These are phyloP conservation scores for Cerastis leucographa DNA, from an alignment of 2,888 invertebrate species.

Conservation along the genomic window DNA sequence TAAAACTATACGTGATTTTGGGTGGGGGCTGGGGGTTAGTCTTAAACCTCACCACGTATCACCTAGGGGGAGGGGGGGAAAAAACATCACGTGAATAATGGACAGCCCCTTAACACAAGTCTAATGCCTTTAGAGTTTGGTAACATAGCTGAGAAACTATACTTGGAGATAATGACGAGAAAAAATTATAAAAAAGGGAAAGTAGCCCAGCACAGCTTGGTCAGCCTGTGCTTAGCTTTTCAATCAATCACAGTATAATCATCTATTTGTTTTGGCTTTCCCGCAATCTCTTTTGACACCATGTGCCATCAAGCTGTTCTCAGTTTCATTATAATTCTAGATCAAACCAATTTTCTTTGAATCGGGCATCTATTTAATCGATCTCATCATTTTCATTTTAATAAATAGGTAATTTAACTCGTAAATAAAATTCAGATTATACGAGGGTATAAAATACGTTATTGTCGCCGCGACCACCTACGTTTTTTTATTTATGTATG, in stretches of 20 bases:
- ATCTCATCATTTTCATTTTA: constrained; percentile 26
- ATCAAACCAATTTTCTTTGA: constrained; percentile 33
- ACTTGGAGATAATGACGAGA: background rate
- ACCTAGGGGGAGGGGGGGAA: no score
- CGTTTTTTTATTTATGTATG: no score
- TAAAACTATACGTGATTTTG: no score
- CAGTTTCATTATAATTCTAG: constrained; percentile 24
- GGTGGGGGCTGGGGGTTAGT: no score
- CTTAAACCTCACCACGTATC: no score
- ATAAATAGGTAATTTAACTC: background rate
- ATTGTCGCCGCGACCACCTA: background rate
- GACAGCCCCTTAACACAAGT: no score
- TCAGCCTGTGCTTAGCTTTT: background rate
- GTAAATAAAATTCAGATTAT: background rate
- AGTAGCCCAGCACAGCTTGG: background rate
- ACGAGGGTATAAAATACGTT: background rate
- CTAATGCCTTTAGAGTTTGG: background rate
- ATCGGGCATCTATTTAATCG: background rate
- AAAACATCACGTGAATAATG: no score
- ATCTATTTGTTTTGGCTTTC: constrained; percentile 12
- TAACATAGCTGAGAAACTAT: background rate
- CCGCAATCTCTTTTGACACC: constrained; percentile 11
- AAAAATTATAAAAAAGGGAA: background rate
- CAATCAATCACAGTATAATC: constrained; percentile 10
- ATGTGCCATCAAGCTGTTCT: background rate